phyloP scores from a whole-genome alignment of 2,888 invertebrate genomes.

The Eilema caniola region DNA sequence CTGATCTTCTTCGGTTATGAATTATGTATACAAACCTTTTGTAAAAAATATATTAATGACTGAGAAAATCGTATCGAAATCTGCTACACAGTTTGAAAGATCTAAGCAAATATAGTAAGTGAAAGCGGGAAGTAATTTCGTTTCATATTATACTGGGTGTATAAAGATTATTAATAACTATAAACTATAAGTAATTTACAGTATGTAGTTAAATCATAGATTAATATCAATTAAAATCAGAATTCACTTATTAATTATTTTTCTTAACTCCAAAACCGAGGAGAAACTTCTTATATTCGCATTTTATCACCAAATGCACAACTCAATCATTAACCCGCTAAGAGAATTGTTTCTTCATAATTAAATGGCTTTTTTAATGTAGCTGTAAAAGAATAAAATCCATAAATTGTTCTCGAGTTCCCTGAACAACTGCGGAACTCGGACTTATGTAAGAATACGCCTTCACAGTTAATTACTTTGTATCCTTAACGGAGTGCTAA shows the following conservation, averaged over 20 bases:
- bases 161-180: neutral
- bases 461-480: constrained; percentile 77
- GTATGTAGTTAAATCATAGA: too few species aligned
- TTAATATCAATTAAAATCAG: too few species aligned
- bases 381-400: constrained; percentile 62
- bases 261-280: neutral
- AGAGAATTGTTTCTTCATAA: constrained; percentile 56
- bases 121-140: neutral
- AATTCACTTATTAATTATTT: neutral
- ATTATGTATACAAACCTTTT: neutral
- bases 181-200: neutral
- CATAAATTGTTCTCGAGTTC: constrained; percentile 66
- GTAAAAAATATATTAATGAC: neutral
- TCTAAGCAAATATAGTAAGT: neutral
- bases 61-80: neutral
- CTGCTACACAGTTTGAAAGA: neutral
- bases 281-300: neutral
- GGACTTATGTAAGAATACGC: constrained; percentile 64
- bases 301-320: constrained; percentile 6
- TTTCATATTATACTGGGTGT: neutral
- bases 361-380: constrained; percentile 61
- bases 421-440: constrained; percentile 57
- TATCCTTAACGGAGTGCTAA: constrained; percentile 77
- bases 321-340: constrained; percentile 31
- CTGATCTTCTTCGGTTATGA: neutral